Base-by-base conservation (phyloP, 2,888 invertebrate species). In the Campopleginae sp. region DNA sequence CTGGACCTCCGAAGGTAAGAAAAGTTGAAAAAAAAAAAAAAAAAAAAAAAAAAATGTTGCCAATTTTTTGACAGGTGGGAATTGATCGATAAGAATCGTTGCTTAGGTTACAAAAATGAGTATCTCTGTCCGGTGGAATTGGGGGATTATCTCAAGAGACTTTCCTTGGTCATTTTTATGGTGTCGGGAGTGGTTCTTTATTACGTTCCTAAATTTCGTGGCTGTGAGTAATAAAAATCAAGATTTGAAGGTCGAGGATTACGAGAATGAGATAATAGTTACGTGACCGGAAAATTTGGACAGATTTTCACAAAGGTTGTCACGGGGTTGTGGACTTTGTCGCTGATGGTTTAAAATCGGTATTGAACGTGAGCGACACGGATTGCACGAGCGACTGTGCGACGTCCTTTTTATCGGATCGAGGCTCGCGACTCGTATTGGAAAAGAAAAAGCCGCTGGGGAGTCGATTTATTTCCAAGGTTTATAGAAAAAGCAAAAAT, bases 121-220 rank as follows among this genome's bases (percentile, higher is more conserved):
- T 61, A 72, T 63, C 7, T 72, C 72, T 82, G 68, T 63, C 46
- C 77, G 44, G 38, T 86, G 74, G 86, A 86, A 77, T 93, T 91
- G 91, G 85, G 89, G 82, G 84, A 82, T 83, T 90, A 89, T 71
- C 44, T 89, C 66, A 91, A 90, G 83, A 88, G 88, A 6, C 81
- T 90, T 54, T 88, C 86, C 31, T 46, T 91, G 63, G 86, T 89
- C 14, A 79, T 82, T 54, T 82, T 90, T 42, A 88, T 90, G 79
- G 54, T 92, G 12, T 89, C 86, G 10, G 88, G 86, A 12, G 83
- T 89, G 19, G 63, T 91, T 58, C 87, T 93, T 17, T 93, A 93
- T 85, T 92, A 90, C 54, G 80, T 92, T 48, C 93, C 92, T 4
- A 88, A 89, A 83, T 89, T 91, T 44, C 91, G 93, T 71, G 88